Evolutionary conservation across 2,113 vertebrate species (phyloP), one percentile per base, ranked within the genome.

Genomic region (Malaclemys terrapin): DNA sequence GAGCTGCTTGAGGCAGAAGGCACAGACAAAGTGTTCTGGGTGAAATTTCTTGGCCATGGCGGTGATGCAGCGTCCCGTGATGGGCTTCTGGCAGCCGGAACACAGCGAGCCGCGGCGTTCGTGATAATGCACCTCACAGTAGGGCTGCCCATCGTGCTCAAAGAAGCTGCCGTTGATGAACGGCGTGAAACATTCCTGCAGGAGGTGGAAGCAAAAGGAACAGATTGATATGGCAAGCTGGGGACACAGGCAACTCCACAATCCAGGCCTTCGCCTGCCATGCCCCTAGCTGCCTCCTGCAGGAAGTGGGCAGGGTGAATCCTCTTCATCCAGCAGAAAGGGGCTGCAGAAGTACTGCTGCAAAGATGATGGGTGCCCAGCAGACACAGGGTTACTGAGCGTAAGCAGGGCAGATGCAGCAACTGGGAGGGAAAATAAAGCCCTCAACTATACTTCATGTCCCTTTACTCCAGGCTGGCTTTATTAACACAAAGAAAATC

Each of bases 81-180:
- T 99, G 69, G 99, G 99, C 97, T 99, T 99, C 99, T 99, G 99
- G 97, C 99, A 99, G 96, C 99, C 99, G 0, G 99, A 99, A 98
- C 99, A 99, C 69, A 99, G 99, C 0, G 99, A 99, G 96, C 99
- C 99, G 0, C 99, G 99, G 3, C 99, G 99, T 97, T 99, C 99
- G 0, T 99, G 99, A 98, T 99, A 99, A 97, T 99, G 99, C 87
- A 99, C 99, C 98, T 99, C 99, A 1, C 99, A 99, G 98, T 99
- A 99, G 25, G 99, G 99, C 98, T 99, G 99, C 89, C 99, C 99
- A 0, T 99, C 99, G 0, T 99, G 99, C 98, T 99, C 99, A 0
- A 99, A 99, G 98, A 99, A 99, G 97, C 99, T 99, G 96, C 99
- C 99, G 0, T 99, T 99, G 93, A 99, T 94, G 52, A 99, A 99